phyloP scores from a whole-genome alignment of 1,140 invertebrate species.

The Drosophila erecta region DNA sequence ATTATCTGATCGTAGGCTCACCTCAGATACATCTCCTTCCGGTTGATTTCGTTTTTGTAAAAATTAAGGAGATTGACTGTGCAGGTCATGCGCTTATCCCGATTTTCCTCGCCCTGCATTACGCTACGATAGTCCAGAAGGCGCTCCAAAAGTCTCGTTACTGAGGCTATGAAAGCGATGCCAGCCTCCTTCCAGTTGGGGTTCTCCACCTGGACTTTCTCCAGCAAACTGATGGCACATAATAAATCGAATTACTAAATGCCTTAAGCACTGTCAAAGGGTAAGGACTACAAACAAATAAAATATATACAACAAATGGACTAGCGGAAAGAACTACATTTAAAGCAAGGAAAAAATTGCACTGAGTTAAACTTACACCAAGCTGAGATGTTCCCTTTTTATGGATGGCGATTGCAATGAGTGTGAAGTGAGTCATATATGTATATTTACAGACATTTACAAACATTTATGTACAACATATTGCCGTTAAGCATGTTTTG shows the following conservation, averaged over 20 bases:
- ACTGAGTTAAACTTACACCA: constrained; percentile 90
- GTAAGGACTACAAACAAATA: not conserved
- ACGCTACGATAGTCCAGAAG: constrained; percentile 96
- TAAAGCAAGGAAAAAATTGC: constrained; percentile 39
- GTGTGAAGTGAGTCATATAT: constrained; percentile 71
- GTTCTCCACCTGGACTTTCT: constrained; percentile 93
- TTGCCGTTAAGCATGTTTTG: not conserved
- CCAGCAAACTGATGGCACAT: constrained; percentile 89
- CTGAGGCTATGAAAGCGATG: constrained; percentile 95
- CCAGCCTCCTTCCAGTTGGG: constrained; percentile 96
- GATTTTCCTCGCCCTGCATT: constrained; percentile 95
- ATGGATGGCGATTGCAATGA: constrained; percentile 77
- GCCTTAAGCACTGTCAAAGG: not conserved
- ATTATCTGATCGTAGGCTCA: not conserved
- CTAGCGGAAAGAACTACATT: constrained; percentile 17
- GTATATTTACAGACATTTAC: constrained; percentile 58
- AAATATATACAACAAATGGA: constrained; percentile 1
- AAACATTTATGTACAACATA: constrained; percentile 30
- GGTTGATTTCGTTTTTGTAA: constrained; percentile 97
- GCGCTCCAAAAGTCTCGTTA: constrained; percentile 94
- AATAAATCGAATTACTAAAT: not conserved
- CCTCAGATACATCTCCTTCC: constrained; percentile 97
- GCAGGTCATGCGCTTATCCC: constrained; percentile 98
- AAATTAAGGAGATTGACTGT: constrained; percentile 98
- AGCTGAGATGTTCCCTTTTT: constrained; percentile 94